Evolutionary conservation across 2,797 vertebrate species (phyloP).

Genomic region (Hyperoplus lanceolatus): DNA sequence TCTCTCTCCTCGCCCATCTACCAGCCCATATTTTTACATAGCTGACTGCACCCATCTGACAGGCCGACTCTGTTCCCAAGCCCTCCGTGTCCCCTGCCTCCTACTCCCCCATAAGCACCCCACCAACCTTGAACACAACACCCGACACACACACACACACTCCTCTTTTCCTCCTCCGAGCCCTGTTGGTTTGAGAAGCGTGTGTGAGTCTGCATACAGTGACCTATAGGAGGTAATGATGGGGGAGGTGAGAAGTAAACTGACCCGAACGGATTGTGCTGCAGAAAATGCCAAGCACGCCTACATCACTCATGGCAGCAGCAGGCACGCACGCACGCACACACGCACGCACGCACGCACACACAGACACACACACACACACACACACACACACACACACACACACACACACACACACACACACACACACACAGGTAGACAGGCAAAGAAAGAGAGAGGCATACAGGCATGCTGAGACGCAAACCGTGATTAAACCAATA

Average conservation of each 20-base stretch:
- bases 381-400: conserved; percentile 18
- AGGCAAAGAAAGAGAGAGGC: conserved; percentile 23
- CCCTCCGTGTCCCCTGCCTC: conserved; percentile 56
- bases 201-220: conserved; percentile 68
- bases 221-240: conserved; percentile 80
- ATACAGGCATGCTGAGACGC: conserved; percentile 3
- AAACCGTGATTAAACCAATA: conserved; percentile 53
- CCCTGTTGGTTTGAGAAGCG: conserved; percentile 54
- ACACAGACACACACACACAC: conserved; percentile 8
- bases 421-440: conserved; percentile 32
- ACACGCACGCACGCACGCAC: neutral
- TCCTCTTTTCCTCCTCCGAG: conserved; percentile 20
- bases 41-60: conserved; percentile 77
- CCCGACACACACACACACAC: conserved; percentile 30
- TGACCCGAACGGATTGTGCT: conserved; percentile 76
- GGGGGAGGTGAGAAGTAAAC: conserved; percentile 77
- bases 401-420: conserved; percentile 29
- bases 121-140: conserved; percentile 68
- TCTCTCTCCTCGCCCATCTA: conserved; percentile 66
- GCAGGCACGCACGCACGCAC: conserved; percentile 38
- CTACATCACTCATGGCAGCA: conserved; percentile 65
- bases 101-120: conserved; percentile 56
- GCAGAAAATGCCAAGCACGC: conserved; percentile 80
- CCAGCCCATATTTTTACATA: conserved; percentile 68
- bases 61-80: conserved; percentile 59